Evolutionary conservation across 2,888 invertebrate genomes (phyloP).

Genomic region (Temnothorax rugatulus): DNA sequence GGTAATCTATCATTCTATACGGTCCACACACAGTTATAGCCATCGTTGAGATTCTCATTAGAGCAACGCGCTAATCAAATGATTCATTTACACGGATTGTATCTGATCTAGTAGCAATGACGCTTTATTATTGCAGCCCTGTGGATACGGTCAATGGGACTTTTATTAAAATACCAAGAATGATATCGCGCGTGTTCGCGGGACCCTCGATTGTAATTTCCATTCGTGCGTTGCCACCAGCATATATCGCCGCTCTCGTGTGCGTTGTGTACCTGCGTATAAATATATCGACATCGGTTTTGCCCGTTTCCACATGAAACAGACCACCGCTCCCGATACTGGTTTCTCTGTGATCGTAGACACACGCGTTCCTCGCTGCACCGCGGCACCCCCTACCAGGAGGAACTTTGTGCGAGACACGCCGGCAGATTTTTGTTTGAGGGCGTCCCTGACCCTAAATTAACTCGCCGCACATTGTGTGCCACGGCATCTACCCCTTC

Average conservation of each 20-base stretch:
- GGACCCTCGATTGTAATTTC: not conserved
- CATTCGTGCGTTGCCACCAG: not conserved
- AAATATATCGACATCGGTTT: conserved; percentile 58
- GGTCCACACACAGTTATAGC: conserved; percentile 25
- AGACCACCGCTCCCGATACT: conserved; percentile 66
- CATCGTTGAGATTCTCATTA: conserved; percentile 27
- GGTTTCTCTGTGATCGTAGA: conserved; percentile 66
- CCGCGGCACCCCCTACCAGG: conserved; percentile 41
- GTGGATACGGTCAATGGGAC: conserved; percentile 70
- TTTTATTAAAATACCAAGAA: conserved; percentile 74
- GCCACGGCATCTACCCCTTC: conserved; percentile 57
- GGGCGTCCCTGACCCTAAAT: conserved; percentile 63
- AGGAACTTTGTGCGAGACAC: conserved; percentile 40
- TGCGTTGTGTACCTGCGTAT: conserved; percentile 4
- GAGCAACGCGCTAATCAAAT: conserved; percentile 61
- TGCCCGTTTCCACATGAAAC: conserved; percentile 74
- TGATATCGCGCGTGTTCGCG: conserved; percentile 55
- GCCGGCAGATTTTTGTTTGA: conserved; percentile 61
- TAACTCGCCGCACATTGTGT: conserved; percentile 69
- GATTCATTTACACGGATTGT: conserved; percentile 71
- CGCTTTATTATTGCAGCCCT: conserved; percentile 66
- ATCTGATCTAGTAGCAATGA: conserved; percentile 68
- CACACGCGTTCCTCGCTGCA: conserved; percentile 37
- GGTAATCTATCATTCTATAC: conserved; percentile 16
- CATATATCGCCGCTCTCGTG: conserved; percentile 20